phyloP scores from a whole-genome alignment of 2,797 vertebrate species.

The Eulemur rubriventer region DNA sequence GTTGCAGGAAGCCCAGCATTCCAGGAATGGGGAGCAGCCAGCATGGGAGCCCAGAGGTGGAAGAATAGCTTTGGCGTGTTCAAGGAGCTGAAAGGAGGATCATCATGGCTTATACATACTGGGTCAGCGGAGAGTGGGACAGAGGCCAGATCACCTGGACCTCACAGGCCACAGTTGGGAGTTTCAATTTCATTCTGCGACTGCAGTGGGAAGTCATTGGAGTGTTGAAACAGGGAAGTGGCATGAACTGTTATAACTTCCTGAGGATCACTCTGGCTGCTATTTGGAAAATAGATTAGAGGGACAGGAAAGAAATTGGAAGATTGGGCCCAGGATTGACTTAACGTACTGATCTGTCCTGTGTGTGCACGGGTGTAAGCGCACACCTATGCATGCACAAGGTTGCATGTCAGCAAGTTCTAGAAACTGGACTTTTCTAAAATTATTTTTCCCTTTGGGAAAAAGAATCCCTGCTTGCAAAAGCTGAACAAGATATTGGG shows the following conservation, averaged over 20 bases:
- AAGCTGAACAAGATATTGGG: background rate
- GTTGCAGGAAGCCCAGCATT: background rate
- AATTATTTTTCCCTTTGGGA: background rate
- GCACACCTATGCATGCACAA: fast-evolving
- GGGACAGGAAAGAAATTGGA: background rate
- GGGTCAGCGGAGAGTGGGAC: too few relatives aligned
- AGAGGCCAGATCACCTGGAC: background rate
- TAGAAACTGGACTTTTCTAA: background rate
- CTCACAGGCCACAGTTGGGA: background rate
- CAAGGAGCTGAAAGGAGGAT: background rate
- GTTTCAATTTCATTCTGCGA: background rate
- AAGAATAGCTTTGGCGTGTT: background rate
- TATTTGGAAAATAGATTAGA: background rate
- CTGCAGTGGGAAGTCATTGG: background rate
- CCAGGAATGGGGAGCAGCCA: background rate
- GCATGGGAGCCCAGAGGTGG: fast-evolving
- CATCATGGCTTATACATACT: background rate
- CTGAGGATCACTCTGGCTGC: background rate
- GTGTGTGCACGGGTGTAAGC: fast-evolving
- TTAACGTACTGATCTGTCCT: background rate
- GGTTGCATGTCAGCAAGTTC: background rate
- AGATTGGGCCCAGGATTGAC: background rate
- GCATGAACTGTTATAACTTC: background rate
- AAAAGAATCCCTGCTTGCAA: background rate
- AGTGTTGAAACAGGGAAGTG: background rate